Percentiles rank a stretch among this genome's conserved stretches.
These are phyloP conservation scores for Saccopteryx leptura DNA, from an alignment of 2,113 vertebrate species.

Conservation along the genomic window DNA sequence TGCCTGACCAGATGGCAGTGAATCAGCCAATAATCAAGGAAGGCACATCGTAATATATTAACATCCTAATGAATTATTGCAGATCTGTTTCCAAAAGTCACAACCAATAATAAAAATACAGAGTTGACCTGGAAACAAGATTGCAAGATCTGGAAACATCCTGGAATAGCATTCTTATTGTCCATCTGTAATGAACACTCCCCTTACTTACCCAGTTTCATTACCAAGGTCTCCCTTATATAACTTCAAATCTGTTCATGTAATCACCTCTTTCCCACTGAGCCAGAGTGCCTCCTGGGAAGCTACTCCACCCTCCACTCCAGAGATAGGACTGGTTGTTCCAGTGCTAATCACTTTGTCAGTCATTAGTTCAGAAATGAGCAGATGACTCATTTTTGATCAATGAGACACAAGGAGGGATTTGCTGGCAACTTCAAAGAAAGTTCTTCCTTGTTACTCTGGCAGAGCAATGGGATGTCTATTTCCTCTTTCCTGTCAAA, in stretches of 20 bases:
- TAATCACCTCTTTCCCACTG: background rate
- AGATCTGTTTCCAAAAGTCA: constrained; percentile 83
- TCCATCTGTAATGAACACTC: background rate
- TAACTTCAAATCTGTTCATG: background rate
- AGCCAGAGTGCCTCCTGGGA: background rate
- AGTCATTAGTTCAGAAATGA: background rate
- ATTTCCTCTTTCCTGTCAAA: background rate
- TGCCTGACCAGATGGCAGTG: constrained; percentile 84
- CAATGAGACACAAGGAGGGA: background rate
- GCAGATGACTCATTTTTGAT: background rate
- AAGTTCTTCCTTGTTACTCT: background rate
- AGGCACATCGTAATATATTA: constrained; percentile 83
- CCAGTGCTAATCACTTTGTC: background rate
- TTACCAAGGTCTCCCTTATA: background rate
- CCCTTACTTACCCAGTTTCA: background rate
- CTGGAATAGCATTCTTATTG: background rate
- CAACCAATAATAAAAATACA: constrained; percentile 79
- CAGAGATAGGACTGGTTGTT: background rate
- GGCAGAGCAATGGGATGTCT: background rate
- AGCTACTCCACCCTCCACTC: background rate
- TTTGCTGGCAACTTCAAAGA: background rate
- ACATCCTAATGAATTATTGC: constrained; percentile 84
- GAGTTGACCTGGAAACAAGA: constrained; percentile 72
- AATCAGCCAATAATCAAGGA: constrained; percentile 84
- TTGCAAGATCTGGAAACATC: constrained; percentile 44